phyloP scores from a whole-genome alignment of 2,113 vertebrate species.

The Pyrgilauda ruficollis region DNA sequence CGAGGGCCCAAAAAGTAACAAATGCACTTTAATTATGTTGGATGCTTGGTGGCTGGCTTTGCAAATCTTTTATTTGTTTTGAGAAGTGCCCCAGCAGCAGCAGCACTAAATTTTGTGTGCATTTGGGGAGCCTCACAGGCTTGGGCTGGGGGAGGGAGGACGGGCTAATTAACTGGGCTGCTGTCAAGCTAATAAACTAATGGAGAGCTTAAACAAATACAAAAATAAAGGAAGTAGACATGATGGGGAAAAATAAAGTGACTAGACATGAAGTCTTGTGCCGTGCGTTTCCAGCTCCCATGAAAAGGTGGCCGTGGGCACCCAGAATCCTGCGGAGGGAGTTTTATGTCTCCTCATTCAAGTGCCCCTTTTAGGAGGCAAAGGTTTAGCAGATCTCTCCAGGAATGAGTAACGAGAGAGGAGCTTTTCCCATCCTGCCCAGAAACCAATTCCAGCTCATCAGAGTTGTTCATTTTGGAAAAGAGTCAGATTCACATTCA shows the following conservation, averaged over 20 bases:
- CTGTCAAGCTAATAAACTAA: constrained; percentile 76
- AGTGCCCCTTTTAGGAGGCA: constrained; percentile 42
- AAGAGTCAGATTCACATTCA: constrained; percentile 51
- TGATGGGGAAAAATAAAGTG: constrained; percentile 51
- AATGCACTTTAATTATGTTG: constrained; percentile 81
- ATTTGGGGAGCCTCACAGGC: constrained; percentile 60
- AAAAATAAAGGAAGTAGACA: constrained; percentile 68
- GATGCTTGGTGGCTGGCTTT: constrained; percentile 78
- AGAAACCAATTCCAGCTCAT: constrained; percentile 68
- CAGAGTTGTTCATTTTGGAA: constrained; percentile 66
- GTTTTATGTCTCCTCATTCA: neutral
- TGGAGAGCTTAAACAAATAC: constrained; percentile 70
- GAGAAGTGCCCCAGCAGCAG: constrained; percentile 65
- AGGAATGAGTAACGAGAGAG: constrained; percentile 58
- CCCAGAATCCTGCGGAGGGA: neutral
- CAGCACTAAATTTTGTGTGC: constrained; percentile 75
- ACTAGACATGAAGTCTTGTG: constrained; percentile 51
- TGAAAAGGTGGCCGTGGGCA: constrained; percentile 28
- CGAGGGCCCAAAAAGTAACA: constrained; percentile 74
- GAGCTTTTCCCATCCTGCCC: constrained; percentile 63
- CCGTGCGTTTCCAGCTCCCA: constrained; percentile 15
- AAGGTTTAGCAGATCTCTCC: constrained; percentile 47
- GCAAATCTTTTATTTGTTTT: constrained; percentile 84
- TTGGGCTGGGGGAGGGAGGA: constrained; percentile 67
- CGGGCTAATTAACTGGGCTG: constrained; percentile 72